Base-by-base conservation (phyloP, 2,113 vertebrate genomes). In the Otocyon megalotis region DNA sequence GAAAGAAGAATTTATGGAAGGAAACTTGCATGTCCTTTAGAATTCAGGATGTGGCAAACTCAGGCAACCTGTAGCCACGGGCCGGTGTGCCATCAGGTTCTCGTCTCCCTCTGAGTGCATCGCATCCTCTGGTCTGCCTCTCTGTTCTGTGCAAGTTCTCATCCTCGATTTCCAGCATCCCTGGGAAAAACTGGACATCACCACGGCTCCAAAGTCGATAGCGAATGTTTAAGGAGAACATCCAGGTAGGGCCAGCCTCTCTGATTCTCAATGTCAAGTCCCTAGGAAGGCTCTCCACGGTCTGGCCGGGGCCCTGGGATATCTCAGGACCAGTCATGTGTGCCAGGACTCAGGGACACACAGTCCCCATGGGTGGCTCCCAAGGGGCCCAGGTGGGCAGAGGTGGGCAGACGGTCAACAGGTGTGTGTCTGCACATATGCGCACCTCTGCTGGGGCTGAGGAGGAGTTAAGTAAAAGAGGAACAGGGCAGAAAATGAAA, bases 121-220 rank as follows among this genome's bases (percentile, higher is more conserved):
- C 1, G 0, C 30, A 1, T 2, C 37, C 11, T 13, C 6, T 1
- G 0, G 2, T 48, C 58, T 6, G 5, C 43, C 24, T 16, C 24
- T 0, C 13, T 19, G 0, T 9, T 4, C 7, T 1, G 3, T n/a
- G 0, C 12, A 2, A 5, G 10, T 24, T 11, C 0, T 30, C 62
- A 0, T 11, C n/a, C 32, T 35, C 5, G 7, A 24, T 2, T 54
- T 30, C 26, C 28, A 43, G 13, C 54, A 22, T 8, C 7, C 48
- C 22, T 1, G 12, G 85, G 63, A 15, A 22, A 9, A 1, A 13
- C 14, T 2, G 0, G 8, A 11, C 6, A 9, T 1, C 15, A 1
- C 15, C 37, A 4, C 0, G 9, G 8, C 4, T 20, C 12, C 16
- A 2, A 5, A 2, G 17, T 1, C 50, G 76, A 74, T 0, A 16